Base-by-base conservation (phyloP, 2,888 invertebrate species). In the Callimorpha dominula region DNA sequence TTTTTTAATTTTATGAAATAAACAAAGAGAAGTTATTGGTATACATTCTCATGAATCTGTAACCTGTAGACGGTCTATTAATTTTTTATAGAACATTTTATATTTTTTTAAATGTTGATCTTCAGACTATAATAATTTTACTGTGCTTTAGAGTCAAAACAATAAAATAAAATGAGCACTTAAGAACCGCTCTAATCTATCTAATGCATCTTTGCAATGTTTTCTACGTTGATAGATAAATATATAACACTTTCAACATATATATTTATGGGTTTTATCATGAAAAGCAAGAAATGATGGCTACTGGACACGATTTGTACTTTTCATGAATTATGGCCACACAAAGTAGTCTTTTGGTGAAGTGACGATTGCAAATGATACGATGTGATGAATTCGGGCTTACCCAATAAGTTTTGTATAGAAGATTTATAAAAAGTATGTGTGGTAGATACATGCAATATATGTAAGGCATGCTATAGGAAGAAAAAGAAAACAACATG, bases 151-250 rank as follows among this genome's bases (percentile, higher is more conserved):
- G 46, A 57, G 20, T 60, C 15, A 46, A 60, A 68, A 67, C 65
- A 71, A 64, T 52, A 40, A 64, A 17, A 17, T 6, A 4, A 54
- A 54, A 65, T 50, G 14, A 17, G 43, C 20, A 68, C 31, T 49
- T 60, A 66, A 67, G 31, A 49, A 68, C 54, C 64, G 70, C 15
- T 75, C 60, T 66, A 46, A 46, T 82, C 82, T 80, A 85, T 89
- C 95, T 95, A 46, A 46, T 82, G 85, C 80, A 85, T 89, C 95
- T 95, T 95, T 95, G 95, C 95, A 95, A 95, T 95, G 95, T 94
- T 95, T 95, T 95, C 94, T 87, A 79, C 70, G 71, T 12, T 74
- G 62, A 43, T 60, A 68, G 49, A 68, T 68, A 68, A 52, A 71
- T 60, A 75, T 68, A 31, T 31, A 31, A 1, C 2, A 71, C 70